These are phyloP conservation scores for Scartelaos histophorus DNA, from an alignment of 2,113 vertebrate species.

Conservation along the genomic window DNA sequence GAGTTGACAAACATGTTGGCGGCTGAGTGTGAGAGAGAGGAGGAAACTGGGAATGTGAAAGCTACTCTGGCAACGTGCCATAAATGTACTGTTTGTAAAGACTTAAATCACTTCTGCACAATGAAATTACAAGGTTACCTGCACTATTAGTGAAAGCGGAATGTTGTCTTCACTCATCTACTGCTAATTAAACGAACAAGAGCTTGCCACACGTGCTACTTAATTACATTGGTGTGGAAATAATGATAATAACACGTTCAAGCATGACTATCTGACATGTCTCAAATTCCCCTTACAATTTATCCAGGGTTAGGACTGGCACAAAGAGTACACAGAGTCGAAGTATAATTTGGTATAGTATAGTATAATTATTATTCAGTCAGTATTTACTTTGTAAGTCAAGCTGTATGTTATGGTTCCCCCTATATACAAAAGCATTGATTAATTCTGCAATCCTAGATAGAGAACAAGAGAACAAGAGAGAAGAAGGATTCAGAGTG, in stretches of 20 bases:
- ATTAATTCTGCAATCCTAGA: no score
- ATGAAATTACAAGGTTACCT: constrained; percentile 37
- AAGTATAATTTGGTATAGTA: no score
- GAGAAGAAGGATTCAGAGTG: no score
- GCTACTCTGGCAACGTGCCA: constrained; percentile 25
- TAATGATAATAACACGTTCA: neutral
- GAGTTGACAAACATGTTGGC: constrained; percentile 34
- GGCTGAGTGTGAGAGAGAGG: constrained; percentile 35
- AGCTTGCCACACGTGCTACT: no score
- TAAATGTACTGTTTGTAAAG: constrained; percentile 43
- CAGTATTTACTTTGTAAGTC: no score
- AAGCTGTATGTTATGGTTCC: no score
- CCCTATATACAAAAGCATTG: no score
- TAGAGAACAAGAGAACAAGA: no score
- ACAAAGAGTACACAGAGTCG: neutral
- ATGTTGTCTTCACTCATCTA: constrained; percentile 23
- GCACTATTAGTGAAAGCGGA: constrained; percentile 28
- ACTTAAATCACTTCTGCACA: constrained; percentile 54
- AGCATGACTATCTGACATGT: neutral
- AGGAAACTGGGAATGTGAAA: constrained; percentile 21
- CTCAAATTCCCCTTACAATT: neutral
- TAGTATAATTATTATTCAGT: no score
- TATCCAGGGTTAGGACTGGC: neutral
- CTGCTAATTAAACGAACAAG: neutral
- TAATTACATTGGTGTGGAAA: neutral